Evolutionary conservation across 2,888 invertebrate species (phyloP), one percentile per base, ranked within the genome.

Genomic region (Cerceris ruficornis): DNA sequence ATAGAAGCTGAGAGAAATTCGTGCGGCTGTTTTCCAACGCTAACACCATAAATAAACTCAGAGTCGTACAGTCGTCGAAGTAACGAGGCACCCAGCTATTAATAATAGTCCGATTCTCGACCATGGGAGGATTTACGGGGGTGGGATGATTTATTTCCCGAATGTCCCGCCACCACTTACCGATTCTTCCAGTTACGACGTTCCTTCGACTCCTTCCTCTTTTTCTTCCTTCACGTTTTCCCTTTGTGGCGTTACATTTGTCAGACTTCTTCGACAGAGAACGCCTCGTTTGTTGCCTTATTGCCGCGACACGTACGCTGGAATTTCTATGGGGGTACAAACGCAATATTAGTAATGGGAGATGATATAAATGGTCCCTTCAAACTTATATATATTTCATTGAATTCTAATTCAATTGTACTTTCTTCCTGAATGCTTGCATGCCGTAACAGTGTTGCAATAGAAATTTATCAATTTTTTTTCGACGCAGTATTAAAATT

Each of bases 11-110:
- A 58, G 54, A 50, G 43, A 52, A 62, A 65, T 67, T 66, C 55
- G 55, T 8, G 1, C 14, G 65, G 13, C 15, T 6, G 77, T 61
- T 73, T 77, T 60, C 66, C 8, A 54, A 69, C 69, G 72, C 67
- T 43, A 67, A 54, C 69, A 14, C 66, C 77, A 42, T 79, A 73
- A 77, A 79, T 79, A 73, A 79, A 7, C 17, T 60, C 2, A 28
- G 39, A 14, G 72, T 62, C 58, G 67, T 11, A 8, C 49, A 43
- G 64, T 77, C 69, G 77, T 77, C 72, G 77, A 77, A 67, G 72
- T 69, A 77, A 77, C 79, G 14, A 79, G 79, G 73, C 72, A 41
- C 11, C 61, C 41, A 13, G 73, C 69, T 77, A 69, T 79, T 79
- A 77, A 77, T 77, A 72, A 79, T 77, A 62, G 66, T 59, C 68